Base-by-base conservation (phyloP, 2,888 invertebrate genomes). In the Amphipoea lucens region DNA sequence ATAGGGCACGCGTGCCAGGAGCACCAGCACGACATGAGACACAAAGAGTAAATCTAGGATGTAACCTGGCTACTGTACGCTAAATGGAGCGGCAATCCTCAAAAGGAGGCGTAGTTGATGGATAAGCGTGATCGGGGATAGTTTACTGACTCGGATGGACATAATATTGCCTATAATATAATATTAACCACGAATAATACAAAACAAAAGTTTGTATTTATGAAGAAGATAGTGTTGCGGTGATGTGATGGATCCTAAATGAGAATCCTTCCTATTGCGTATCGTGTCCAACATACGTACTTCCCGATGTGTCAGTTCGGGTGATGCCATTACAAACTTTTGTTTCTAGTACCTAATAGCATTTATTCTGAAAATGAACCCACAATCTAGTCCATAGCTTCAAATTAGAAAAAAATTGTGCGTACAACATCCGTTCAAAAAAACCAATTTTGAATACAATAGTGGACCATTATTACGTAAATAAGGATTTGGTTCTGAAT, bases 1-100 rank as follows among this genome's bases (percentile, higher is more conserved):
- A 62, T 62, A 36, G 17, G 45, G 7, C 36, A 40, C 40, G 4
- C 48, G 40, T 76, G 76, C 76, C 76, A 76, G n/a, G 7, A 62
- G 5, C 9, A 76, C 76, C 40, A 76, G 76, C 48, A 62, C 6
- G 11, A 51, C 76, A 76, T 72, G 20, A 63, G 14, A 48, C 20
- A 11, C 20, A 14, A 60, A 62, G 62, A 71, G 75, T 48, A 60
- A 11, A 51, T 51, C 40, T 51, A 48, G 20, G 20, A 62, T 62
- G 1, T 17, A 29, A 29, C 62, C 62, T 62, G 7, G 29, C 14
- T 40, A 48, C 42, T 54, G 4, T 42, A 60, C 7, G 36, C n/a
- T 48, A 45, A n/a, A n/a, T 60, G 0, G 2, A 17, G 7, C 23
- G 36, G 20, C 17, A 40, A 36, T 36, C 23, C 9, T n/a, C 2